Evolutionary conservation across 2,113 vertebrate genomes (phyloP), one percentile per base, ranked within the genome.

Genomic region (Brevimyrus niger): DNA sequence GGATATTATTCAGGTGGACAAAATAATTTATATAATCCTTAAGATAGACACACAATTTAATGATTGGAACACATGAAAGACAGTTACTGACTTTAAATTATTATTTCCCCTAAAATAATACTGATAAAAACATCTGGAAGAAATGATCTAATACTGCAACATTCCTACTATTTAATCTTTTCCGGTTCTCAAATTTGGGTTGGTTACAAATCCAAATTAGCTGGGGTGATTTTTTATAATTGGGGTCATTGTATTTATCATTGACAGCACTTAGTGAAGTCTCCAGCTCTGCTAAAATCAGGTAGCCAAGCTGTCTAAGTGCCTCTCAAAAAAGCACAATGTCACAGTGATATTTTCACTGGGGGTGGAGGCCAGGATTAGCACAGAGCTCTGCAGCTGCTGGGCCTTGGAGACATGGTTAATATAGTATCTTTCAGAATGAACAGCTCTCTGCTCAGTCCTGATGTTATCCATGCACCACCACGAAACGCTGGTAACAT

Each of bases 301-400:
- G 35, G 80, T 17, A 53, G 10, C 53, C 82, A 35, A 48, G 44
- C 88, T 89, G 47, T 83, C 27, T 42, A 5, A 47, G 10, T 17
- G 38, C 23, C 2, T 65, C 38, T 27, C 80, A 88, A 93, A 95
- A 89, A 61, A 90, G 82, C 91, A 92, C 92, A 93, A 92, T 92
- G 92, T 93, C 92, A 92, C 87, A 84, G 90, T 92, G 94, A 93
- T 89, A 92, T 93, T 92, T 93, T 92, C 93, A 93, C 92, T 92
- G 91, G 92, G 46, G 35, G 21, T 21, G 1, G 21, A 2, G 8
- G 92, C 93, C 92, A 93, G 92, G 93, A 94, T 95, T 94, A 94
- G 92, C 90, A 88, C 90, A 86, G 38, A 47, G 90, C 90, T 93
- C 87, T 92, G 90, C 93, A 91, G 88, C 90, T 88, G 15, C 51